These are phyloP conservation scores for Bradysia coprophila DNA, from an alignment of 1,140 invertebrate genomes.

Conservation along the genomic window DNA sequence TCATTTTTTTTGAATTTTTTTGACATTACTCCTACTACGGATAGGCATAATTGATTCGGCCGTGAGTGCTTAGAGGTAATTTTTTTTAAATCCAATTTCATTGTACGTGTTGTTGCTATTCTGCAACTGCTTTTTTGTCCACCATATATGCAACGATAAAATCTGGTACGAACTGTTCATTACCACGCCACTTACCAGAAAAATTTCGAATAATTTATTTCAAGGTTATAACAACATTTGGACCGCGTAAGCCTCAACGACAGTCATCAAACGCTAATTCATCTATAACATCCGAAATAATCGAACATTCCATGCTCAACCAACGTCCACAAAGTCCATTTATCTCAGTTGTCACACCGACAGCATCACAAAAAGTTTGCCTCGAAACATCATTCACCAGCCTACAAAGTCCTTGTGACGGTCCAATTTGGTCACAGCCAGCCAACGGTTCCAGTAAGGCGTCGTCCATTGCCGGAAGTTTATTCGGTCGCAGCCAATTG, in stretches of 20 bases:
- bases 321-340: slow-evolving; percentile 13
- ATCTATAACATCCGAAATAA: slow-evolving; percentile 12
- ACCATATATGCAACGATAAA: too few relatives aligned
- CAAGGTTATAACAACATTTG: slow-evolving; percentile 59
- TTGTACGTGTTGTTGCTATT: too few relatives aligned
- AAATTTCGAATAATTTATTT: slow-evolving; percentile 8
- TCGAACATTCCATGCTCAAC: background rate
- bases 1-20: too few relatives aligned
- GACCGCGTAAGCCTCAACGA: slow-evolving; percentile 49
- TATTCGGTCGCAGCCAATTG: slow-evolving; percentile 17
- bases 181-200: too few relatives aligned
- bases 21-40: too few relatives aligned
- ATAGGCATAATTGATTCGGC: too few relatives aligned
- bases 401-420: slow-evolving; percentile 27
- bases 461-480: slow-evolving; percentile 26
- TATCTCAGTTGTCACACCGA: slow-evolving; percentile 24
- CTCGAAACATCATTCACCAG: slow-evolving; percentile 62
- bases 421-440: slow-evolving; percentile 15
- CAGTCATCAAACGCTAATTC: slow-evolving; percentile 23
- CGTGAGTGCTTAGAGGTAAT: too few relatives aligned
- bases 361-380: slow-evolving; percentile 36
- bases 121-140: too few relatives aligned
- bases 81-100: too few relatives aligned
- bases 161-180: too few relatives aligned
- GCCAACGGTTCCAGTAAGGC: slow-evolving; percentile 14